Percentiles rank a stretch among this genome's conserved stretches.
Conservation (phyloP, 2,888 invertebrate genomes). For the Lepas anatifera region DNA sequence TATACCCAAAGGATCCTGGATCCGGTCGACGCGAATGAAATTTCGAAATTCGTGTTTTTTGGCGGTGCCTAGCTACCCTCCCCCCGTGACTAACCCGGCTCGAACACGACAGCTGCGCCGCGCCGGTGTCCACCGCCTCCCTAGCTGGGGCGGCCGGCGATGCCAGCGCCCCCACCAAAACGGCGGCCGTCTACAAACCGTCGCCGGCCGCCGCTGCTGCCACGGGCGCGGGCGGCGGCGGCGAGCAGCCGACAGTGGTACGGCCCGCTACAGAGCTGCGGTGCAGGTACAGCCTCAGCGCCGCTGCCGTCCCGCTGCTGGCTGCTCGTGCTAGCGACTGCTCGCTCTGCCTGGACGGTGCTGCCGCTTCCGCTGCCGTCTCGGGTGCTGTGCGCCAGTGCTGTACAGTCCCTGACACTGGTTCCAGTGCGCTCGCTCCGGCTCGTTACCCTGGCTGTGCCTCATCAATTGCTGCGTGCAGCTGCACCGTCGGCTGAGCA, state of each 20-base stretch:
- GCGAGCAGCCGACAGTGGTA: neutral
- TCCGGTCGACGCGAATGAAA: too few species aligned
- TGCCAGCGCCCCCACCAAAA: too few species aligned
- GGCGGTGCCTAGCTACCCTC: too few species aligned
- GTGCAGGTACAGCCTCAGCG: constrained; percentile 12
- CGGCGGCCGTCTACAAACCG: neutral
- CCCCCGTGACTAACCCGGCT: too few species aligned
- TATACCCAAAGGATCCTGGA: too few species aligned
- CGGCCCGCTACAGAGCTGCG: constrained; percentile 11
- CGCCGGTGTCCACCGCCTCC: too few species aligned
- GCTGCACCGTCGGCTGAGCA: too few species aligned
- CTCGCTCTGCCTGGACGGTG: neutral
- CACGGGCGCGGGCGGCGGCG: neutral
- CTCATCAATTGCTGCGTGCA: too few species aligned
- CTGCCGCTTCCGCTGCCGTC: too few species aligned
- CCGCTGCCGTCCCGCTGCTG: neutral
- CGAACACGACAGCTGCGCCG: too few species aligned
- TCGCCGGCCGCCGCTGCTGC: neutral
- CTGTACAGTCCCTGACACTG: neutral
- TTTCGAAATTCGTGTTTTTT: too few species aligned
- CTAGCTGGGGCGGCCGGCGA: neutral
- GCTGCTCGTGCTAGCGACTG: neutral
- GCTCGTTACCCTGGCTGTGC: too few species aligned
- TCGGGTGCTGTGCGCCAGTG: neutral
- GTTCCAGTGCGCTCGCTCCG: neutral